These are phyloP conservation scores for Eretmodus cyanostictus DNA, from an alignment of 2,113 vertebrate genomes.

Conservation along the genomic window DNA sequence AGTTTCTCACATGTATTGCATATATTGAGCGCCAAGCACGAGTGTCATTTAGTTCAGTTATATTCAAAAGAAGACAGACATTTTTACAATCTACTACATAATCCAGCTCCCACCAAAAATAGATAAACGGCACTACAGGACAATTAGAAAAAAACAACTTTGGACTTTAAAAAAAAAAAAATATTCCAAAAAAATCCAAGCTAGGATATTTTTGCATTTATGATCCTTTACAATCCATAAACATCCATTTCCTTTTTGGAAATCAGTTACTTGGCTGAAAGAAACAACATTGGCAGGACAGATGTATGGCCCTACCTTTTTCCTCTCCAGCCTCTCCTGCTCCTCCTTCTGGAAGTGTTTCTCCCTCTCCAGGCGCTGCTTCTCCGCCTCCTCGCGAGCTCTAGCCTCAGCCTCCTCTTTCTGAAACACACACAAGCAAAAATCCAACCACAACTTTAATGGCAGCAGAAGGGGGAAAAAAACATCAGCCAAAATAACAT, in stretches of 20 bases:
- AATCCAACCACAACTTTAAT: constrained; percentile 42
- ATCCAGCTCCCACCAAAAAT: not conserved
- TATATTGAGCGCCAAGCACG: not conserved
- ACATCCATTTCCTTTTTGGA: not conserved
- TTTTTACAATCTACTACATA: not conserved
- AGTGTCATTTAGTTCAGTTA: not conserved
- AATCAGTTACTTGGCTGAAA: not conserved
- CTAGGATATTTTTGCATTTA: not conserved
- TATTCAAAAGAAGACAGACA: not conserved
- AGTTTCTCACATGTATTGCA: not conserved
- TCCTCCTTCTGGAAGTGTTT: constrained; percentile 97
- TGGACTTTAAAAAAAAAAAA: not conserved
- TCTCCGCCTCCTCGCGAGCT: constrained; percentile 82
- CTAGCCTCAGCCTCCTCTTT: constrained; percentile 85
- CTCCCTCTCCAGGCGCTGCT: constrained; percentile 88
- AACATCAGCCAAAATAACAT: constrained; percentile 36
- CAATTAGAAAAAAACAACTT: not conserved
- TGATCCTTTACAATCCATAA: not conserved
- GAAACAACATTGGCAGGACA: not conserved
- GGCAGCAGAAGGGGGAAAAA: not conserved
- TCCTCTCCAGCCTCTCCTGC: constrained; percentile 92
- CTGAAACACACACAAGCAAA: constrained; percentile 63
- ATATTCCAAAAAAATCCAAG: not conserved
- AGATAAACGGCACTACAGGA: not conserved
- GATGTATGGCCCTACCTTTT: constrained; percentile 75